phyloP scores from a whole-genome alignment of 1,140 invertebrate genomes.

The Protaetia brevitarsis region DNA sequence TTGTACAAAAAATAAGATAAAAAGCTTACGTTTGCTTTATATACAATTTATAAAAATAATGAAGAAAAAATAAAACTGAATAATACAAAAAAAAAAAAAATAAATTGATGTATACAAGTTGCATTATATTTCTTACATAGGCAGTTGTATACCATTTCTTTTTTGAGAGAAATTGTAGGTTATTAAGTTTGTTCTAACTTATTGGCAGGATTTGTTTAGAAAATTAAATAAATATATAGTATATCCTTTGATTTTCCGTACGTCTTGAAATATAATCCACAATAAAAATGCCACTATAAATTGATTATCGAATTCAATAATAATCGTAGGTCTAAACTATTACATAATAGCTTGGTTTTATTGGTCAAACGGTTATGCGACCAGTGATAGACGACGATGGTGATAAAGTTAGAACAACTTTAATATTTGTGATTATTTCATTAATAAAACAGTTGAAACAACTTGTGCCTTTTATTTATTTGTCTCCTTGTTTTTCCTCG shows the following conservation, averaged over 20 bases:
- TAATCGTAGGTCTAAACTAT: neutral
- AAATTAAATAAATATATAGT: neutral
- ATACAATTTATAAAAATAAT: conserved; percentile 16
- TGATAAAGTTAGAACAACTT: conserved; percentile 23
- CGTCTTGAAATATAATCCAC: neutral
- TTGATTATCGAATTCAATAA: neutral
- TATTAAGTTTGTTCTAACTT: conserved; percentile 25
- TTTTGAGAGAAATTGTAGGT: conserved; percentile 5
- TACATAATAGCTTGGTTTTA: neutral
- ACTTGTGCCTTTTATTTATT: neutral
- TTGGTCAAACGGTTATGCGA: neutral
- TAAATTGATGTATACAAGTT: conserved; percentile 21
- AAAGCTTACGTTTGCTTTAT: conserved; percentile 19
- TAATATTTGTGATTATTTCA: conserved; percentile 24
- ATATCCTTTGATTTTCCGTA: neutral
- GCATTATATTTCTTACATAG: conserved; percentile 4
- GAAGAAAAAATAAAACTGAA: too few species aligned
- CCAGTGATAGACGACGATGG: conserved; percentile 12
- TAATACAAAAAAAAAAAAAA: conserved; percentile 18
- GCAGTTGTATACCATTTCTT: conserved; percentile 21
- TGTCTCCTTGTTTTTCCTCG: too few species aligned
- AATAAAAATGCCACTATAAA: neutral
- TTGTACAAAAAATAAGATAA: conserved; percentile 21
- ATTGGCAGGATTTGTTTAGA: conserved; percentile 3
- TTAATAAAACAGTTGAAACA: conserved; percentile 21